Evolutionary conservation across 2,888 invertebrate species (phyloP), one percentile per base, ranked within the genome.

Genomic region (Thymelicus lineola): DNA sequence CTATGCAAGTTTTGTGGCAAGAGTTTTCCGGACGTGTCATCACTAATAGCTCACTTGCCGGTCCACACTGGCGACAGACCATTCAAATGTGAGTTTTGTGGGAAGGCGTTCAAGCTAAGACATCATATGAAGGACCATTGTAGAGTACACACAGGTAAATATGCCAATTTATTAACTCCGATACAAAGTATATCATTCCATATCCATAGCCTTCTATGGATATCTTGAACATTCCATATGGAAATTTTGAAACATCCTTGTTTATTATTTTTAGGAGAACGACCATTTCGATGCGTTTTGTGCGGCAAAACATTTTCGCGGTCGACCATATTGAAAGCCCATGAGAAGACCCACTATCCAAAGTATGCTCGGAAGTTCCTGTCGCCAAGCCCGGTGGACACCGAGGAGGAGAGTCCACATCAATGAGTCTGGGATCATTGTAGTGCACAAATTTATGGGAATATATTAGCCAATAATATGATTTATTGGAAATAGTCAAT

Each of bases 41-140:
- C 97, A 76, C 95, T 98, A 81, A 97, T 98, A 87, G 96, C 97
- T 77, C 98, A 98, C 89, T 94, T 98, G 85, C 97, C 97, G 73
- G 97, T 97, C 76, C 98, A 98, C 90, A 98, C 98, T 71, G 98
- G 98, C 77, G 98, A 98, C 86, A 94, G 98, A 84, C 98, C 98
- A 72, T 98, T 98, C 93, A 98, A 97, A 94, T 98, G 98, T 94
- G 98, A 98, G 90, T 98, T 97, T 94, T 98, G 98, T 92, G 98
- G 98, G 76, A 98, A 98, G 93, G 98, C 98, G 80, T 98, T 98
- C 95, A 98, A 98, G 89, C 94, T 98, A 84, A 95, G 98, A 75
- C 98, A 98, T 89, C 98, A 98, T 94, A 98, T 98, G 98, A 98
- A 98, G 93, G 98, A 98, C 94, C 98, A 98, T 88, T 98, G 97